Conservation (phyloP, 53 echinoderm and acorn worm species). For the Pentamera pediparva region DNA sequence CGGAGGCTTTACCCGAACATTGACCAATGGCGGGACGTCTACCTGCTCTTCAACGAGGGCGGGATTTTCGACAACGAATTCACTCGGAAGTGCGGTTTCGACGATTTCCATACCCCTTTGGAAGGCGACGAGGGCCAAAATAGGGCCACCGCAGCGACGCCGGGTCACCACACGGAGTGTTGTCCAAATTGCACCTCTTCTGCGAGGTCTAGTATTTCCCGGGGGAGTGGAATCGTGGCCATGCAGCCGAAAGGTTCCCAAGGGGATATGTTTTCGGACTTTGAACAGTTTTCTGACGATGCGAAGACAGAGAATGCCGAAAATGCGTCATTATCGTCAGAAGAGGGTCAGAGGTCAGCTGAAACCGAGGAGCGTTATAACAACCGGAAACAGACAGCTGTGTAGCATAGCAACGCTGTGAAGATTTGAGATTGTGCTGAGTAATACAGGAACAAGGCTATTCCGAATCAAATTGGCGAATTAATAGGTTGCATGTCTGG, state of each 20-base stretch:
- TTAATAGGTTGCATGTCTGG: no score
- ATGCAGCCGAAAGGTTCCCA: background rate
- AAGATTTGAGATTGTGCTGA: no score
- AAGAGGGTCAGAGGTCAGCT: conserved; percentile 5
- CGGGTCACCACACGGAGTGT: background rate
- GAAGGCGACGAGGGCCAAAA: background rate
- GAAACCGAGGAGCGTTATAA: background rate
- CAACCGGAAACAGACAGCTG: no score
- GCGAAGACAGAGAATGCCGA: background rate
- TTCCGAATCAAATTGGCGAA: no score
- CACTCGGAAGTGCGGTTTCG: conserved; percentile 85
- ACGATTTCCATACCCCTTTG: conserved; percentile 57
- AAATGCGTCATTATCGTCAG: background rate
- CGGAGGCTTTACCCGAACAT: conserved; percentile 73
- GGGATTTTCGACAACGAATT: conserved; percentile 93
- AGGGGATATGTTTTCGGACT: background rate
- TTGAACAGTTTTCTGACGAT: conserved; percentile 5
- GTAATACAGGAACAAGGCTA: no score
- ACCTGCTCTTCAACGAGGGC: conserved; percentile 69
- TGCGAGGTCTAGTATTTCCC: background rate
- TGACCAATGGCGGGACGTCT: conserved; percentile 75
- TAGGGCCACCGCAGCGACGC: background rate
- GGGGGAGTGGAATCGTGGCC: background rate
- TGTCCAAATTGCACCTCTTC: conserved; percentile 16
- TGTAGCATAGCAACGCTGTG: no score